phyloP scores from a whole-genome alignment of 2,113 vertebrate species.

The Pampusana beccarii region DNA sequence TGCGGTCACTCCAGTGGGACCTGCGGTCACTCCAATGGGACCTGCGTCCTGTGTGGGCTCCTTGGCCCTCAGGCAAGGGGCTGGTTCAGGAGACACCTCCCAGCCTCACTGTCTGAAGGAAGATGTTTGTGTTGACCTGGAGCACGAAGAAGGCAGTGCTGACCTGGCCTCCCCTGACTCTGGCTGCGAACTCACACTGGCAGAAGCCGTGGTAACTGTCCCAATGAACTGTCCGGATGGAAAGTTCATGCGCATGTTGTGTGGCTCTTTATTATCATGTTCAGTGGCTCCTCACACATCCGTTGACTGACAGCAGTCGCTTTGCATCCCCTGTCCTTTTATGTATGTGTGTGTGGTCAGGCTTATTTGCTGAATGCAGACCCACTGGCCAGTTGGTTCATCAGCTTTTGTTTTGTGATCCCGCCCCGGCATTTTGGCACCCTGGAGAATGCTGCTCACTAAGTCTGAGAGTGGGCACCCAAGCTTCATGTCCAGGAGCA shows the following conservation, averaged over 20 bases:
- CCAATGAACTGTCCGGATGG: slow-evolving; percentile 49
- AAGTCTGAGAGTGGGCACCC: background rate
- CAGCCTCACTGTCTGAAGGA: slow-evolving; percentile 23
- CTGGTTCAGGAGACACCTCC: background rate
- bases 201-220: slow-evolving; percentile 78
- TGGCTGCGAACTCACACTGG: slow-evolving; percentile 78
- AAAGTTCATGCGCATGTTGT: slow-evolving; percentile 74
- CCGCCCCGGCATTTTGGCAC: slow-evolving; percentile 18
- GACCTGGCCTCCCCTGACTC: slow-evolving; percentile 73
- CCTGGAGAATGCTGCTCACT: slow-evolving; percentile 48
- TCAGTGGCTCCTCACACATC: slow-evolving; percentile 65
- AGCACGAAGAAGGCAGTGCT: slow-evolving; percentile 32
- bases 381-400: slow-evolving; percentile 51
- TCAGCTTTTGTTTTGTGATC: slow-evolving; percentile 60
- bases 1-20: background rate
- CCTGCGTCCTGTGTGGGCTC: background rate
- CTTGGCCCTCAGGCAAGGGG: background rate
- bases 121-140: background rate
- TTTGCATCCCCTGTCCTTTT: slow-evolving; percentile 69
- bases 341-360: slow-evolving; percentile 58
- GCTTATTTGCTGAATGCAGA: slow-evolving; percentile 62
- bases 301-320: slow-evolving; percentile 71
- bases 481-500: background rate
- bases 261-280: slow-evolving; percentile 72
- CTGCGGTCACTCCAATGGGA: background rate